phyloP scores from a whole-genome alignment of 2,797 vertebrate species.

The Perodicticus potto region DNA sequence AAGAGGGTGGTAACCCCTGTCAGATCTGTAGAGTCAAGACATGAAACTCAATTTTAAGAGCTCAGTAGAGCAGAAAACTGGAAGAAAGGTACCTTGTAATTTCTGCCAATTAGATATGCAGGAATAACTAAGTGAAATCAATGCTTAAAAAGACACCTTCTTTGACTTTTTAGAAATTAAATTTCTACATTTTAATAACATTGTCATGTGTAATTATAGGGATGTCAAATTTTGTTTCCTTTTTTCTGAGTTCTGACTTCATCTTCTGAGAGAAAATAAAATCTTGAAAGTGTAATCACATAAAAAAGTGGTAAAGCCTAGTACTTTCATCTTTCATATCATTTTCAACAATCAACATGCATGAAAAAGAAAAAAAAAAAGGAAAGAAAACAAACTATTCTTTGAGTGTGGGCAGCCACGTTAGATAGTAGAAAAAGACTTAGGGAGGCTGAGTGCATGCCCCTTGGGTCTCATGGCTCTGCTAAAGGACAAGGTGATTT shows the following conservation, averaged over 20 bases:
- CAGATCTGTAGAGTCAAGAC: constrained; percentile 66
- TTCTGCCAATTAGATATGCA: constrained; percentile 71
- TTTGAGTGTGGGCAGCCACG: background rate
- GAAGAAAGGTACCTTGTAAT: constrained; percentile 71
- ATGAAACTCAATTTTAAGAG: constrained; percentile 73
- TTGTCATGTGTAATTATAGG: constrained; percentile 67
- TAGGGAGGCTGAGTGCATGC: background rate
- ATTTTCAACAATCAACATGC: constrained; percentile 8
- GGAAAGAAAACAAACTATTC: background rate
- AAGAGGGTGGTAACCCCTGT: constrained; percentile 70
- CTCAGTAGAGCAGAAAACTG: constrained; percentile 47
- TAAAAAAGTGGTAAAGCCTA: background rate
- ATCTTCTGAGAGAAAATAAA: constrained; percentile 54
- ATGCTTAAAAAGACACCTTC: constrained; percentile 20
- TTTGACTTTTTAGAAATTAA: constrained; percentile 63
- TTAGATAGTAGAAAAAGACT: background rate
- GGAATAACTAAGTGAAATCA: constrained; percentile 64
- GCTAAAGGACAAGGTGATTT: background rate
- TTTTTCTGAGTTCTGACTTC: constrained; percentile 53
- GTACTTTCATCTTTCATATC: constrained; percentile 9
- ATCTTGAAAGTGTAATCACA: constrained; percentile 27
- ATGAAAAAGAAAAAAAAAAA: background rate
- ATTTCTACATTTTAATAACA: constrained; percentile 60
- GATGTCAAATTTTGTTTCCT: constrained; percentile 54
- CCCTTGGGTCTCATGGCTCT: background rate